phyloP scores from a whole-genome alignment of 2,888 invertebrate species.

The Erebia aethiops region DNA sequence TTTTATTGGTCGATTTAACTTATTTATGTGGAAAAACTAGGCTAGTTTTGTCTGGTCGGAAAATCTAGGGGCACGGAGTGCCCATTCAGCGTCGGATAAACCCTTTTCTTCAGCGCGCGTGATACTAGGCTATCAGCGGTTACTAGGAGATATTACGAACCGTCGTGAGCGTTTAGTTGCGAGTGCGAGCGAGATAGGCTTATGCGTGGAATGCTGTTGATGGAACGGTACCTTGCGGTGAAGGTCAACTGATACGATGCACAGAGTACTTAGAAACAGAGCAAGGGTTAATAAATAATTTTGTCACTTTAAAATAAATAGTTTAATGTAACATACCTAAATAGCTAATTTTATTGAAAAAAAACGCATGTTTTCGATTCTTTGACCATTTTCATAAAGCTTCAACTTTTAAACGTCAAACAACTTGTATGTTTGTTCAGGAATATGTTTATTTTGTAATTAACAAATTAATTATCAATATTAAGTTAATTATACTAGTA shows the following conservation, averaged over 20 bases:
- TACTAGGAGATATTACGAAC: conserved; percentile 61
- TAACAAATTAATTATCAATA: too few relatives aligned
- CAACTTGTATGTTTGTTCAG: too few relatives aligned
- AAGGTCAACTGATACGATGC: conserved; percentile 77
- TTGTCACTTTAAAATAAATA: too few relatives aligned
- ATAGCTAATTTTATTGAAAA: too few relatives aligned
- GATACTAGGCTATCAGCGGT: conserved; percentile 77
- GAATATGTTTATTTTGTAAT: too few relatives aligned
- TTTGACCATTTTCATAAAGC: too few relatives aligned
- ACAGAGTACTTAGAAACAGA: conserved; percentile 58
- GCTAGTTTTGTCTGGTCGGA: conserved; percentile 60
- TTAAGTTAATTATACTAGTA: too few relatives aligned
- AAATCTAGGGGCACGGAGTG: conserved; percentile 75
- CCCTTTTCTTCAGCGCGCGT: conserved; percentile 83
- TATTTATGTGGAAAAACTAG: conserved; percentile 64
- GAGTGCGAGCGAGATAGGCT: conserved; percentile 63
- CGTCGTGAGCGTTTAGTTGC: conserved; percentile 49
- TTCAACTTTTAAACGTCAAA: too few relatives aligned
- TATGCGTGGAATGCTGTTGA: conserved; percentile 70
- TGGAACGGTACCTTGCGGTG: conserved; percentile 64
- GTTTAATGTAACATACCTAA: too few relatives aligned
- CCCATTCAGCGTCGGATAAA: conserved; percentile 80
- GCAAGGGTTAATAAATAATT: background rate
- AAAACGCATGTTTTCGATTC: too few relatives aligned
- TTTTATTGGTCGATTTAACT: conserved; percentile 24